phyloP scores from a whole-genome alignment of 2,797 vertebrate genomes.

The Arctocebus calabarensis region DNA sequence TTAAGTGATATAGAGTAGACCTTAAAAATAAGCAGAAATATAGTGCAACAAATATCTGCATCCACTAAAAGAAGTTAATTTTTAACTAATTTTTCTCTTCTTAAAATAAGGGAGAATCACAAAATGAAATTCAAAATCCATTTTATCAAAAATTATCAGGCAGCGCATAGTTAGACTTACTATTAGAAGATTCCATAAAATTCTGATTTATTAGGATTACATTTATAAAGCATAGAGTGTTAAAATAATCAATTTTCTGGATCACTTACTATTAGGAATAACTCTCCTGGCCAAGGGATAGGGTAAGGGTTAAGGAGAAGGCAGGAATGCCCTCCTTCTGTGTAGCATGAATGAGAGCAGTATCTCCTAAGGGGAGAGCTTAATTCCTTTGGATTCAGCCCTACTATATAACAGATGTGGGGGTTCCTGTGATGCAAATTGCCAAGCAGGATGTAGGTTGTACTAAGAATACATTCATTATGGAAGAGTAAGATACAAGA shows the following conservation, averaged over 20 bases:
- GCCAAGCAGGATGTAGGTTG: slow-evolving; percentile 63
- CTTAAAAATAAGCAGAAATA: slow-evolving; percentile 38
- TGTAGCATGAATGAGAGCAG: slow-evolving; percentile 63
- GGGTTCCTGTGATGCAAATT: slow-evolving; percentile 72
- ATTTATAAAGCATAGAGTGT: slow-evolving; percentile 35
- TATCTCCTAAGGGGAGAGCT: slow-evolving; percentile 20
- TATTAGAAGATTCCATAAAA: slow-evolving; percentile 18
- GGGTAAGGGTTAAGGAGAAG: not conserved
- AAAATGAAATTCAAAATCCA: slow-evolving; percentile 59
- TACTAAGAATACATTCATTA: slow-evolving; percentile 60
- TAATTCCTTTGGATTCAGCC: slow-evolving; percentile 65
- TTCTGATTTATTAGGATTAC: slow-evolving; percentile 50
- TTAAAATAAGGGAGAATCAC: slow-evolving; percentile 58
- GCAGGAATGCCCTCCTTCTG: slow-evolving; percentile 65
- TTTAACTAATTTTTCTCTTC: not conserved
- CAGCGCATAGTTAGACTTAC: slow-evolving; percentile 35
- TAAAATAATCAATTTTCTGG: slow-evolving; percentile 68
- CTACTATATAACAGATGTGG: slow-evolving; percentile 61
- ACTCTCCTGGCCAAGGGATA: not conserved
- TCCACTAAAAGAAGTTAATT: slow-evolving; percentile 40
- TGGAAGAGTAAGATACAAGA: slow-evolving; percentile 28
- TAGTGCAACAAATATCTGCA: slow-evolving; percentile 14
- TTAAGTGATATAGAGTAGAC: slow-evolving; percentile 50
- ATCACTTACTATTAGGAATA: slow-evolving; percentile 51
- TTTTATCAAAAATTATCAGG: slow-evolving; percentile 48